A percentile compares a stretch with the other conserved stretches of the same genome.
These are phyloP conservation scores for Fissipunctia ypsillon DNA, from an alignment of 2,888 invertebrate species.

Conservation along the genomic window DNA sequence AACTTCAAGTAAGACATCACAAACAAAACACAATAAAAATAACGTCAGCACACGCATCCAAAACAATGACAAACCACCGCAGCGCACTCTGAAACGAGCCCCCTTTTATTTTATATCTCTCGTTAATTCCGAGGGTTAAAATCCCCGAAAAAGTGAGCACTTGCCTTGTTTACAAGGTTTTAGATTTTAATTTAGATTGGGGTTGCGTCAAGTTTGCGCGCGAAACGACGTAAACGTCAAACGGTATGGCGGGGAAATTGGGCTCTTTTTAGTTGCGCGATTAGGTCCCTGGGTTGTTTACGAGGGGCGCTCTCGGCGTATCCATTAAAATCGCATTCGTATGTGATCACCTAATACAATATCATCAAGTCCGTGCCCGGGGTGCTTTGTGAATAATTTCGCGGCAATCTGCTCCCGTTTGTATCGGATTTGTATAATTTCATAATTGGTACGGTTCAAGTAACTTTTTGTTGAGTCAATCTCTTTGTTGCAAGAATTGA, in stretches of 20 bases:
- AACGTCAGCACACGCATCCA: slow-evolving; percentile 60
- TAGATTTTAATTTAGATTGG: slow-evolving; percentile 92
- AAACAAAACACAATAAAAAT: slow-evolving; percentile 56
- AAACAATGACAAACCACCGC: slow-evolving; percentile 79
- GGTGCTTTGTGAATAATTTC: slow-evolving; percentile 90
- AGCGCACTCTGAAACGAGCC: slow-evolving; percentile 71
- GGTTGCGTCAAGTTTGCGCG: slow-evolving; percentile 75
- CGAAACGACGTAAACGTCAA: slow-evolving; percentile 80
- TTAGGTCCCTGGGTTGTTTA: slow-evolving; percentile 72
- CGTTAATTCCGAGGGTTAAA: slow-evolving; percentile 90
- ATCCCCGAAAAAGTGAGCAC: slow-evolving; percentile 91
- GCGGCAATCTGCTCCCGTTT: slow-evolving; percentile 89
- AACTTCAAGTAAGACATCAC: slow-evolving; percentile 7
- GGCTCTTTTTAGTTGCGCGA: slow-evolving; percentile 69
- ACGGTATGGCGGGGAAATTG: slow-evolving; percentile 71
- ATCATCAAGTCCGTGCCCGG: slow-evolving; percentile 88
- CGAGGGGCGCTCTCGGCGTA: slow-evolving; percentile 76
- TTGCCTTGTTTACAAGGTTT: slow-evolving; percentile 91
- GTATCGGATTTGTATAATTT: slow-evolving; percentile 85
- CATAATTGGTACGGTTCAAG: slow-evolving; percentile 75
- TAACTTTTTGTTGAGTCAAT: slow-evolving; percentile 57
- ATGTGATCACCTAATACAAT: slow-evolving; percentile 91
- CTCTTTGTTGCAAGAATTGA: slow-evolving; percentile 27
- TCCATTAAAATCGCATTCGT: slow-evolving; percentile 91
- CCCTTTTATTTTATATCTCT: slow-evolving; percentile 84